These are phyloP conservation scores for Enteromius paludinosus DNA, from an alignment of 2,797 vertebrate genomes.

Conservation along the genomic window DNA sequence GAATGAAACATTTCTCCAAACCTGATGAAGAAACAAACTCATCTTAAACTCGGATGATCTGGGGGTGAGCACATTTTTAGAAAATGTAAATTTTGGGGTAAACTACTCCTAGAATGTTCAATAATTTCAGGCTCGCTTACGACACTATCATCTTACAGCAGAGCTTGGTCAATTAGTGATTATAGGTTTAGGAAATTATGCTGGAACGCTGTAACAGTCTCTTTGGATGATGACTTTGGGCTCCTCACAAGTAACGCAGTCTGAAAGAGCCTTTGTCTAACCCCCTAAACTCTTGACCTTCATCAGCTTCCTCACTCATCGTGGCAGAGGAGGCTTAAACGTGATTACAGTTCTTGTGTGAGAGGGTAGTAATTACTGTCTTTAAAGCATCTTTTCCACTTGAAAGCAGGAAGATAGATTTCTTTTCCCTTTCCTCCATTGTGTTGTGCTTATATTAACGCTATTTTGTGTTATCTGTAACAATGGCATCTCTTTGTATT, in stretches of 20 bases:
- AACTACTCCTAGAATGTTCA: background rate
- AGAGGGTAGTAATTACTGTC: conserved; percentile 48
- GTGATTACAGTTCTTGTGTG: conserved; percentile 34
- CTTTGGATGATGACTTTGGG: background rate
- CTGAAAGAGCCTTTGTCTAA: background rate
- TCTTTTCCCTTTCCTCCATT: background rate
- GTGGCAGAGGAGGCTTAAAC: conserved; percentile 14
- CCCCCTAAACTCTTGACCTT: conserved; percentile 25
- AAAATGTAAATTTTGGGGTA: background rate
- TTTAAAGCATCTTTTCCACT: conserved; percentile 38
- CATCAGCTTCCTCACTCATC: conserved; percentile 5
- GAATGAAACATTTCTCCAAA: background rate
- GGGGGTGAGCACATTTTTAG: background rate
- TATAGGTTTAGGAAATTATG: background rate
- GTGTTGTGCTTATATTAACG: background rate
- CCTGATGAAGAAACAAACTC: background rate
- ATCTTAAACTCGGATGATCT: background rate
- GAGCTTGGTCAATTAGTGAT: background rate
- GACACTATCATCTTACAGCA: background rate
- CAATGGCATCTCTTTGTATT: background rate
- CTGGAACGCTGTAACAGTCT: background rate
- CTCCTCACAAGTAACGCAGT: background rate
- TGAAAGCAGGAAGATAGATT: background rate
- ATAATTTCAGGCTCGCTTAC: background rate
- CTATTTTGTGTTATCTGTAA: background rate